Evolutionary conservation across 1,140 invertebrate species (phyloP).

Genomic region (Brachionus rubens): DNA sequence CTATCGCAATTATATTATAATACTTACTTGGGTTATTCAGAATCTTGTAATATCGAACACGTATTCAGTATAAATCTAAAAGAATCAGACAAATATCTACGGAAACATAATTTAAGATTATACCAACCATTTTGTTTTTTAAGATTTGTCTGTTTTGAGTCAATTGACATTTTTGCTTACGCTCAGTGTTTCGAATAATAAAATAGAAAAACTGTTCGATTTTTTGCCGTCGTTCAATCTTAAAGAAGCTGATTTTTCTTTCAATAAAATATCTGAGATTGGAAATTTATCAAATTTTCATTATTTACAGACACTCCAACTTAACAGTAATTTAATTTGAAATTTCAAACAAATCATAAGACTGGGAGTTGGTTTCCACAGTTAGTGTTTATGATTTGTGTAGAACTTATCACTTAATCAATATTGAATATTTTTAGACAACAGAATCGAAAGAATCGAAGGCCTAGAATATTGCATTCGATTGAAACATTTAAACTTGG

Average conservation of each 20-base stretch:
- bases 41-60: too few relatives aligned
- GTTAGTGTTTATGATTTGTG: too few relatives aligned
- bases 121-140: neutral
- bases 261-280: conserved; percentile 56
- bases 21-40: too few relatives aligned
- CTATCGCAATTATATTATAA: too few relatives aligned
- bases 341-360: too few relatives aligned
- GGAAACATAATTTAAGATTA: too few relatives aligned
- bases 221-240: conserved; percentile 56
- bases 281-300: conserved; percentile 56
- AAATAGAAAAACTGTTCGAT: conserved; percentile 53
- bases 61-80: too few relatives aligned
- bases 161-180: conserved; percentile 54
- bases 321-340: conserved; percentile 55
- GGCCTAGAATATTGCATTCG: conserved; percentile 54
- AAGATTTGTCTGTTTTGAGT: conserved; percentile 56
- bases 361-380: too few relatives aligned
- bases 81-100: too few relatives aligned
- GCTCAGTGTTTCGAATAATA: conserved; percentile 58
- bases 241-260: conserved; percentile 56
- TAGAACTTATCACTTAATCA: too few relatives aligned
- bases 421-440: conserved; percentile 54
- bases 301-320: conserved; percentile 52
- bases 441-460: conserved; percentile 53
- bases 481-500: conserved; percentile 53